Evolutionary conservation across 1,140 invertebrate genomes (phyloP), one percentile per base, ranked within the genome.

Genomic region (Euglossa dilemma): DNA sequence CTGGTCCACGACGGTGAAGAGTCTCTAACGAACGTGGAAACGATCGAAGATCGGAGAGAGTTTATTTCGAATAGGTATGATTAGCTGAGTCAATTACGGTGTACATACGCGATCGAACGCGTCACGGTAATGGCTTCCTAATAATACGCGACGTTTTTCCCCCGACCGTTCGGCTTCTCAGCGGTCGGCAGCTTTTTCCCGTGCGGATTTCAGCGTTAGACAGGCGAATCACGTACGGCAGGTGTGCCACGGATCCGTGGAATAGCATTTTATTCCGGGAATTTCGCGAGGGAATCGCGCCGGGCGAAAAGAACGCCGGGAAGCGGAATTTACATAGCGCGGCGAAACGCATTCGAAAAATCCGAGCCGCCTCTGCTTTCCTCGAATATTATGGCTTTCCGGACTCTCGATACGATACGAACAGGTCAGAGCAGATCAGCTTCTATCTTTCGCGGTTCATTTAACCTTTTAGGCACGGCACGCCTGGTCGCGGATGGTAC

Each of bases 221-320:
- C 50, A 90, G 75, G 89, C 89, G 86, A 75, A 89, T 90, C 89
- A 90, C 89, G 89, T 90, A 90, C 86, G 66, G 61, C 89, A 89
- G 87, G 84, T 89, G 88, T 87, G 80, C 72, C 67, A 80, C 81
- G 81, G 85, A 79, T 80, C 79, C 75, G 66, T 61, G 77, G 85
- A 87, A 87, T 87, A 86, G 83, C 75, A 85, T 78, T 76, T 61
- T 76, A 84, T 87, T 87, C 86, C 77, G 64, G 81, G 86, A 87
- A 86, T 87, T 87, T 83, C 69, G 80, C 85, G 85, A 87, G 63
- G 54, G 78, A 84, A 84, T 87, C 85, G 80, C 81, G 84, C 66
- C 66, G 67, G 77, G 70, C 76, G 63, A 80, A 86, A 84, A 71
- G 75, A 87, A 87, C 61, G 71, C 80, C 79, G 45, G 77, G 43